These are phyloP conservation scores for Clamator glandarius DNA, from an alignment of 2,797 vertebrate species.

Conservation along the genomic window DNA sequence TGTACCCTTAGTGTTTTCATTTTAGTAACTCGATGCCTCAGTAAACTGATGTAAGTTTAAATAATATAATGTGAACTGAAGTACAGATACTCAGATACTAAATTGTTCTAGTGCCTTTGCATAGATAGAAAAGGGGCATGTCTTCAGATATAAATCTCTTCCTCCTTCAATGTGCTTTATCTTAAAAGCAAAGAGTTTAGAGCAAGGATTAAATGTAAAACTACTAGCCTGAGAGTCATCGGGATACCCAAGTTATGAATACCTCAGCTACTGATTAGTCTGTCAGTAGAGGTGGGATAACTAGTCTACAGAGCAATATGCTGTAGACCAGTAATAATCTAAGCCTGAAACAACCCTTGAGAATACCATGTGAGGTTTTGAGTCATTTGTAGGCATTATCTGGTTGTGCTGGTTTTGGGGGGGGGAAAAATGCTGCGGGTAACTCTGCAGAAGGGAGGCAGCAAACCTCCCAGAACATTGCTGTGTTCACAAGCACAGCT, in stretches of 20 bases:
- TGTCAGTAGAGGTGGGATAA: background rate
- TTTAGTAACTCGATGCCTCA: background rate
- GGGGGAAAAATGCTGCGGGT: background rate
- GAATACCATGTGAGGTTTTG: fast-evolving
- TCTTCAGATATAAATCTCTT: background rate
- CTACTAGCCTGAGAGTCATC: background rate
- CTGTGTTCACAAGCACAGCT: background rate
- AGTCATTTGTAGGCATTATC: background rate
- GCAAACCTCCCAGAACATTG: fast-evolving
- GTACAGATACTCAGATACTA: background rate
- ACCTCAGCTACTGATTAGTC: fast-evolving
- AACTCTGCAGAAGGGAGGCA: background rate
- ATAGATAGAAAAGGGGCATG: background rate
- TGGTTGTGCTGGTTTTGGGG: fast-evolving
- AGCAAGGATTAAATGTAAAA: background rate
- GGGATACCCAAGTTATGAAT: background rate
- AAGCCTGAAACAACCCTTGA: background rate
- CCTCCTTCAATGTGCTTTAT: background rate
- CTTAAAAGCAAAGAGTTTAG: background rate
- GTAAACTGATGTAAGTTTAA: background rate
- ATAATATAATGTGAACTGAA: background rate
- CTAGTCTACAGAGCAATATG: background rate
- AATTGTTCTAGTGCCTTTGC: background rate
- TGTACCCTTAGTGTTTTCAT: fast-evolving
- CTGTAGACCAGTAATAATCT: background rate